Evolutionary conservation across 2,888 invertebrate species (phyloP).

Genomic region (Hedya salicella): DNA sequence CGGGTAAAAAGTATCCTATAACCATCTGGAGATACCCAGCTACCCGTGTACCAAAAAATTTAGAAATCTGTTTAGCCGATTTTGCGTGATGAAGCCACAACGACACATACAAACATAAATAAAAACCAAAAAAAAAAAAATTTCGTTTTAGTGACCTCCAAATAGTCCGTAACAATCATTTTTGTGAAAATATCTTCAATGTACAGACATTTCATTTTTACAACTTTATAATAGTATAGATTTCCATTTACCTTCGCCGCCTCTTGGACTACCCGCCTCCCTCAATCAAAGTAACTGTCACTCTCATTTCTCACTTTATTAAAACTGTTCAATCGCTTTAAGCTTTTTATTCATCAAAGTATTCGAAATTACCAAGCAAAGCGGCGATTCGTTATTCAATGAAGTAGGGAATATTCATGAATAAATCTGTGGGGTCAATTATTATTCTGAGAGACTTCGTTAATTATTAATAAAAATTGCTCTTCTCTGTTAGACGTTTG

Average conservation of each 20-base stretch:
- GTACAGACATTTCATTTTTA: neutral
- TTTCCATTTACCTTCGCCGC: neutral
- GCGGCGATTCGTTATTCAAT: constrained; percentile 26
- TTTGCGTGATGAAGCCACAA: no score
- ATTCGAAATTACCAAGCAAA: constrained; percentile 33
- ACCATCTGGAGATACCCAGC: no score
- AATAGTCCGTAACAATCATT: no score
- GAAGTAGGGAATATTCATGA: constrained; percentile 36
- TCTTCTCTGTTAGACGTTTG: neutral
- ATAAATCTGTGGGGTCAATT: constrained; percentile 32
- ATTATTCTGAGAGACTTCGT: constrained; percentile 28
- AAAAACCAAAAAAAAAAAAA: no score
- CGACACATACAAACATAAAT: no score
- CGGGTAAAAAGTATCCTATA: no score
- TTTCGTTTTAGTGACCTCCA: no score
- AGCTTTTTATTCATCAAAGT: constrained; percentile 38
- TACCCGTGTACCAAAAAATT: no score
- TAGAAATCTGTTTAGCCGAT: no score
- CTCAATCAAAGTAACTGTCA: constrained; percentile 34
- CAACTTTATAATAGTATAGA: neutral
- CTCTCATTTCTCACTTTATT: constrained; percentile 39
- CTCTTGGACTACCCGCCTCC: constrained; percentile 19
- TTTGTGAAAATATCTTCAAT: no score
- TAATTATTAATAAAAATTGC: constrained; percentile 19
- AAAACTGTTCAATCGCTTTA: constrained; percentile 36